Conservation (phyloP, 2,113 vertebrate species). For the Anarrhichthys ocellatus region DNA sequence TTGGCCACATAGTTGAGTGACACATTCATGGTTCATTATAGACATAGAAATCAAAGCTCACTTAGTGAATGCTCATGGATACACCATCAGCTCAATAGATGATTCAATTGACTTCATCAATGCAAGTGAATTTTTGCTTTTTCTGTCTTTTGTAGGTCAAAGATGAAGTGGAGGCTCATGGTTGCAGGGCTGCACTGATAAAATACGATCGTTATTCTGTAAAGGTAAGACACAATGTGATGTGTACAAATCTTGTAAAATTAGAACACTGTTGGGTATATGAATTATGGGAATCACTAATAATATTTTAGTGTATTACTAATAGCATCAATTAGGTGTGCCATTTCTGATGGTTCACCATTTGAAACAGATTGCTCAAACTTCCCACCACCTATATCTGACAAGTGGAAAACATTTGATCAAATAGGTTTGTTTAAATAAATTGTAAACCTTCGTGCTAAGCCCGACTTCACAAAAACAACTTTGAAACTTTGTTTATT, state of each 20-base stretch:
- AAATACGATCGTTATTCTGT: constrained; percentile 54
- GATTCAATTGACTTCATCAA: neutral
- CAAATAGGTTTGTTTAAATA: too few relatives aligned
- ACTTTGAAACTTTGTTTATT: too few relatives aligned
- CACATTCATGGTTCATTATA: neutral
- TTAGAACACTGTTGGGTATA: neutral
- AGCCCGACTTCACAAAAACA: too few relatives aligned
- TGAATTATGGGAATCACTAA: too few relatives aligned
- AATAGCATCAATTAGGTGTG: too few relatives aligned
- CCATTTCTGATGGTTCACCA: neutral
- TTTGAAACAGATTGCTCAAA: neutral
- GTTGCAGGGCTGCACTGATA: constrained; percentile 7
- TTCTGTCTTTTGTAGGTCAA: constrained; percentile 30
- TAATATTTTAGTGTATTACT: too few relatives aligned
- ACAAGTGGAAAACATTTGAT: too few relatives aligned
- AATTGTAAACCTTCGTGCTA: too few relatives aligned
- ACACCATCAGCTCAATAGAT: neutral
- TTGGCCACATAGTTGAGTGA: neutral
- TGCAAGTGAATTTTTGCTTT: too few relatives aligned
- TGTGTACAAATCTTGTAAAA: neutral
- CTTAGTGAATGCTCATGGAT: too few relatives aligned
- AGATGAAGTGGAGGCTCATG: constrained; percentile 25
- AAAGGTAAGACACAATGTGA: constrained; percentile 31
- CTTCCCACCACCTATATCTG: neutral
- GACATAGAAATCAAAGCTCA: neutral